Evolutionary conservation across 2,113 vertebrate species (phyloP).

Genomic region (Cyanoramphus novaezelandiae): DNA sequence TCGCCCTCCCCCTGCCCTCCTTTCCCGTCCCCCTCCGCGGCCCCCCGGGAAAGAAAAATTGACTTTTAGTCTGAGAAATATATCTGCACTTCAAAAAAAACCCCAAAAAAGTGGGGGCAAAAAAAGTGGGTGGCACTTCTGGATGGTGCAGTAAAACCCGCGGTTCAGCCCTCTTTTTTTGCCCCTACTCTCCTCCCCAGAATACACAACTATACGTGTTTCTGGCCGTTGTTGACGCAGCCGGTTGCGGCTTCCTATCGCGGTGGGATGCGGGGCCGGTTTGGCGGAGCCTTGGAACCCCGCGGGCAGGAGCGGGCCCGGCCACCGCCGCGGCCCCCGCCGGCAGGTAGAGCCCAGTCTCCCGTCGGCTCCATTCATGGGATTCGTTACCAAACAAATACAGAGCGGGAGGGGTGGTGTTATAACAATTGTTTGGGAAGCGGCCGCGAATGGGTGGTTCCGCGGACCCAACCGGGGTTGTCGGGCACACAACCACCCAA

Average conservation of each 20-base stretch:
- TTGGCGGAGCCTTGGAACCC: background rate
- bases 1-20: conserved; percentile 31
- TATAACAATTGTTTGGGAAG: background rate
- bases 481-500: background rate
- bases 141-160: background rate
- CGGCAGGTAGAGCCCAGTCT: background rate
- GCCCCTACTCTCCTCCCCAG: background rate
- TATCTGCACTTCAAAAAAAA: background rate
- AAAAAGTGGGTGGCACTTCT: conserved; percentile 30
- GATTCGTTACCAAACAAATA: background rate
- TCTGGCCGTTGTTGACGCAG: background rate
- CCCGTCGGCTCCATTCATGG: background rate
- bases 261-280: background rate
- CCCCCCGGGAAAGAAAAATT: conserved; percentile 35
- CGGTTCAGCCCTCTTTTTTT: background rate
- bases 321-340: background rate
- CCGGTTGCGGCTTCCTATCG: background rate
- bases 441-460: background rate
- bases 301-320: background rate
- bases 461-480: background rate
- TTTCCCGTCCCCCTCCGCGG: background rate
- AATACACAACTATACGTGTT: background rate
- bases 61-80: conserved; percentile 38
- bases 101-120: background rate
- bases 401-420: background rate